Conservation (phyloP, 2,113 vertebrate species). For the Nannospalax galili region DNA sequence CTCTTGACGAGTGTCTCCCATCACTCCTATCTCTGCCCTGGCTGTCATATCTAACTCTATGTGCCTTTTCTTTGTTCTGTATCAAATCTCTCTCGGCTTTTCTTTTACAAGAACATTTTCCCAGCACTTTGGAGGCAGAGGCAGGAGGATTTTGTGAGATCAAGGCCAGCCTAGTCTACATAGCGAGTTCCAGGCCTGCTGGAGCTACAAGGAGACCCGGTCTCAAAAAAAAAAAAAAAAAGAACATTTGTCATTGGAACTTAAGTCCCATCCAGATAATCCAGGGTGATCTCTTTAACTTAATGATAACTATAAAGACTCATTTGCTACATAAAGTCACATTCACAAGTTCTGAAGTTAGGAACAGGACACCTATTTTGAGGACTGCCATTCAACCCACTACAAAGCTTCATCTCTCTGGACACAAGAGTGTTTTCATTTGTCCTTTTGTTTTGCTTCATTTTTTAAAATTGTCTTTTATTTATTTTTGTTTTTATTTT, state of each 20-base stretch:
- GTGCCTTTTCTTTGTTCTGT: slow-evolving; percentile 20
- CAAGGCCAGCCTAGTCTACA: too few relatives aligned
- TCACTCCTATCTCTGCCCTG: background rate
- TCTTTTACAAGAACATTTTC: too few relatives aligned
- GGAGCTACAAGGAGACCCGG: too few relatives aligned
- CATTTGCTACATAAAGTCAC: slow-evolving; percentile 29
- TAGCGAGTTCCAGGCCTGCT: too few relatives aligned
- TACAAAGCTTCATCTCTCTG: background rate
- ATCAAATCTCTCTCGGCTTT: slow-evolving; percentile 20
- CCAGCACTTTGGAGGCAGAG: too few relatives aligned
- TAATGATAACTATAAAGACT: slow-evolving; percentile 41
- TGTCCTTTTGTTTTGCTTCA: background rate
- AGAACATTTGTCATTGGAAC: slow-evolving; percentile 23
- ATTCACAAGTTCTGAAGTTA: slow-evolving; percentile 33
- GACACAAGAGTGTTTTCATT: background rate
- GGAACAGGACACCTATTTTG: background rate
- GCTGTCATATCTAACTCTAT: background rate
- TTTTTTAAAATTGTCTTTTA: background rate
- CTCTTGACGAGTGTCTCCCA: background rate
- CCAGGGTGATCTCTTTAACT: slow-evolving; percentile 1
- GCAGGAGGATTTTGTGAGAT: too few relatives aligned
- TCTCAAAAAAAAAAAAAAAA: too few relatives aligned
- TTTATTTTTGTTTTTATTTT: background rate
- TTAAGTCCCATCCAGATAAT: background rate
- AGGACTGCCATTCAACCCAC: background rate